phyloP scores from a whole-genome alignment of 2,888 invertebrate species.

The Globia sparganii region DNA sequence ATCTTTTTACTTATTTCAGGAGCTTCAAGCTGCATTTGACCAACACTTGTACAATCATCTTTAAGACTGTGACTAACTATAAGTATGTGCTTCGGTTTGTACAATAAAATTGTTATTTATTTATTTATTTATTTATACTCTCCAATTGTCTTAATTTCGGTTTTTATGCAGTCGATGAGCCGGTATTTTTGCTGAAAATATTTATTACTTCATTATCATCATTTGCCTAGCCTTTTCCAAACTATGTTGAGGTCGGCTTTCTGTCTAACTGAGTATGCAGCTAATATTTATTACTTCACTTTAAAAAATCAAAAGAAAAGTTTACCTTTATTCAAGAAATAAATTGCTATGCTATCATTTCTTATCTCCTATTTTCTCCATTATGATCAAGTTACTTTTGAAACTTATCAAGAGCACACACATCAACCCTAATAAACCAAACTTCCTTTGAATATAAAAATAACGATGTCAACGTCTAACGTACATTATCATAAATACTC shows the following conservation, averaged over 20 bases:
- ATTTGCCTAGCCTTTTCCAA: no score
- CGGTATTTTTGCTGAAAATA: not conserved
- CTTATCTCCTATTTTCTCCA: constrained; percentile 12
- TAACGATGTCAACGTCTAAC: constrained; percentile 48
- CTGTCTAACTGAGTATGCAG: no score
- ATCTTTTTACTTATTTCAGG: no score
- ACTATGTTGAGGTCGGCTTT: no score
- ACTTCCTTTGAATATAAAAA: constrained; percentile 52
- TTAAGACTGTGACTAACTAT: no score
- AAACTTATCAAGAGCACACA: constrained; percentile 37
- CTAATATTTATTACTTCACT: not conserved
- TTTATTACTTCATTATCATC: not conserved
- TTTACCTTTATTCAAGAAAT: not conserved
- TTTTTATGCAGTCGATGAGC: not conserved
- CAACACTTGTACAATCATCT: no score
- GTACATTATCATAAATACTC: constrained; percentile 49
- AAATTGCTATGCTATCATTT: not conserved
- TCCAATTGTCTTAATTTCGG: not conserved
- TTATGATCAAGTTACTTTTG: constrained; percentile 1
- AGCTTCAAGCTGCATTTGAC: no score
- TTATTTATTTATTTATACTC: no score
- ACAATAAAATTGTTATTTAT: no score
- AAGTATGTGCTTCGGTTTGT: no score
- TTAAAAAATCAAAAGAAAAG: not conserved
- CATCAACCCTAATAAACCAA: constrained; percentile 43